Percentiles rank a stretch among this genome's conserved stretches.
phyloP scores from a whole-genome alignment of 2,113 vertebrate species.

The Sterna hirundo region DNA sequence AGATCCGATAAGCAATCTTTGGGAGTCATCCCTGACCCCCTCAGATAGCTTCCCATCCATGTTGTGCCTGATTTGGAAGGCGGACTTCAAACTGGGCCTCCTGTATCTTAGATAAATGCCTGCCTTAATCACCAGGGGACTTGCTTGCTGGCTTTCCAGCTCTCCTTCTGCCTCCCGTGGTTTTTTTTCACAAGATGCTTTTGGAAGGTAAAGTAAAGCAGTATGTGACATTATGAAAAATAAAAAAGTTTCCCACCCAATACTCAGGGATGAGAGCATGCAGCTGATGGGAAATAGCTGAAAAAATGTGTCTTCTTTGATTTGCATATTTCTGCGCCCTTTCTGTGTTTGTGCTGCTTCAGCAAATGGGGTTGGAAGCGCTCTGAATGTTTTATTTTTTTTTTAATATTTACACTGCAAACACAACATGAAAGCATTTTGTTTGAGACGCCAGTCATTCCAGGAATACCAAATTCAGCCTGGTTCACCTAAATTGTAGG shows the following conservation, averaged over 20 bases:
- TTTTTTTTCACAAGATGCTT: background rate
- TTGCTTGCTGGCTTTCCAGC: background rate
- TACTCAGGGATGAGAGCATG: background rate
- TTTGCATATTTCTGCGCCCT: background rate
- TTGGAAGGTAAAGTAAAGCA: background rate
- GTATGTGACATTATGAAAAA: background rate
- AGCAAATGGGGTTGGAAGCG: background rate
- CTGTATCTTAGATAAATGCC: background rate
- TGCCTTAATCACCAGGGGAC: background rate
- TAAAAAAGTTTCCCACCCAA: background rate
- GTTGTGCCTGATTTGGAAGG: background rate
- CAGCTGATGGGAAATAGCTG: background rate
- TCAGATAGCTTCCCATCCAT: background rate
- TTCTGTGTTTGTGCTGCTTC: conserved; percentile 11
- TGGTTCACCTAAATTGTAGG: conserved; percentile 21
- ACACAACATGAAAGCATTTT: conserved; percentile 24
- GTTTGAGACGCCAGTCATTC: background rate
- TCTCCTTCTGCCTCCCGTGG: background rate
- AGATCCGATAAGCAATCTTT: background rate
- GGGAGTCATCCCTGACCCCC: accelerated
- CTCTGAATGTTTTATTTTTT: background rate
- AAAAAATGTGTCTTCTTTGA: background rate
- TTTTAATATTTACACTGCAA: conserved; percentile 22
- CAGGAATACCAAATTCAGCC: conserved; percentile 10
- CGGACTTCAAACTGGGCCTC: background rate